These are phyloP conservation scores for Notiomystis cincta DNA, from an alignment of 2,113 vertebrate species.

Conservation along the genomic window DNA sequence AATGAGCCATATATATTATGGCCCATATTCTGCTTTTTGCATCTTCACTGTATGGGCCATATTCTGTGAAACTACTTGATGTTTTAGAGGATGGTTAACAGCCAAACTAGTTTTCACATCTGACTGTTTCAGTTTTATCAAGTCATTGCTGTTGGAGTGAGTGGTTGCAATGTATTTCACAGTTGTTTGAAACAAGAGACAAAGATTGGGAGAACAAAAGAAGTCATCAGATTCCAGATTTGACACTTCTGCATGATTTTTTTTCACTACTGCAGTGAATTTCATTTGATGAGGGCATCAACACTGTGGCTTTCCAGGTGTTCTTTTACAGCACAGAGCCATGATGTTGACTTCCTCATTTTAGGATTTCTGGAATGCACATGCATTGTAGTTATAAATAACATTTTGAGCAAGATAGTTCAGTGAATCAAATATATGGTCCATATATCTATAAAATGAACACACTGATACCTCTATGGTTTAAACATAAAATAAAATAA, in stretches of 20 bases:
- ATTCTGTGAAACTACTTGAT: background rate
- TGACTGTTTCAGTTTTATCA: background rate
- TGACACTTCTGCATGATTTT: fast-evolving
- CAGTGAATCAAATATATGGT: background rate
- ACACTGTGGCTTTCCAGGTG: background rate
- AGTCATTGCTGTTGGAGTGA: background rate
- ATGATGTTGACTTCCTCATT: background rate
- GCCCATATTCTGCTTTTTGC: background rate
- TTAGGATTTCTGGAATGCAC: background rate
- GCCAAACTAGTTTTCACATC: background rate
- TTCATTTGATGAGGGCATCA: background rate
- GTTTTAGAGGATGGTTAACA: background rate
- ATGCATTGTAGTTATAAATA: background rate
- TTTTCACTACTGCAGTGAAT: background rate
- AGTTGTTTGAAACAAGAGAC: background rate
- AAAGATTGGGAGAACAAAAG: background rate
- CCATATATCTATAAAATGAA: background rate
- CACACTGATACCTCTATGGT: background rate
- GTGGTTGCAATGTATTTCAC: background rate
- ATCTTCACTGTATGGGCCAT: fast-evolving
- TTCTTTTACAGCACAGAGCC: background rate
- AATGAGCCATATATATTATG: background rate
- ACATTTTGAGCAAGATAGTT: background rate
- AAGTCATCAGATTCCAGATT: background rate
- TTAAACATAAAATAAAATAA: background rate